Evolutionary conservation across 2,797 vertebrate genomes (phyloP).

Genomic region (Sandelia bainsii): DNA sequence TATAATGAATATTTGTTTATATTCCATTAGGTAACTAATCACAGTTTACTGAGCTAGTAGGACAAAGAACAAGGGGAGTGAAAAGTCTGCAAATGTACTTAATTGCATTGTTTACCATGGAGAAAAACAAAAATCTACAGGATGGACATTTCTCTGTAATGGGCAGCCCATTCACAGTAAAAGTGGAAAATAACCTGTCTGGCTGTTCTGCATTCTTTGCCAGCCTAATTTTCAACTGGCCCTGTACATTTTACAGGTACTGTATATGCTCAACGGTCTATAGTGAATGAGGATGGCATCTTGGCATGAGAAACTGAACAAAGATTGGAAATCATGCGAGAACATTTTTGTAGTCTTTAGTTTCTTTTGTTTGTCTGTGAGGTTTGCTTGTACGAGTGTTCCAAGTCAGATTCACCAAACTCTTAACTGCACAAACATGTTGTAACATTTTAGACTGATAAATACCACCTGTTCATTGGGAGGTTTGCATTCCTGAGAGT

Average conservation of each 20-base stretch:
- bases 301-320: background rate
- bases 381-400: too few species aligned
- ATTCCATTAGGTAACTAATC: constrained; percentile 1
- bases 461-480: too few species aligned
- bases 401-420: too few species aligned
- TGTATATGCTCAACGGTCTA: constrained; percentile 3
- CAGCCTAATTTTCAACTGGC: constrained; percentile 27
- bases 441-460: too few species aligned
- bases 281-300: background rate
- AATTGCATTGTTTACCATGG: constrained; percentile 45
- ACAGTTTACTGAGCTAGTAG: constrained; percentile 9
- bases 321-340: too few species aligned
- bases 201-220: constrained; percentile 22
- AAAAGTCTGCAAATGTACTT: constrained; percentile 33
- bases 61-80: constrained; percentile 8
- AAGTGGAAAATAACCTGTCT: constrained; percentile 34
- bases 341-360: too few species aligned
- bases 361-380: too few species aligned
- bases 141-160: constrained; percentile 34
- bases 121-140: constrained; percentile 32
- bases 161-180: constrained; percentile 24
- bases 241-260: background rate
- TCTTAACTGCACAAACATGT: too few species aligned
- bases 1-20: background rate
- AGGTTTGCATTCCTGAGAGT: too few species aligned